Evolutionary conservation across 2,113 vertebrate species (phyloP), one percentile per base, ranked within the genome.

Genomic region (Calypte anna): DNA sequence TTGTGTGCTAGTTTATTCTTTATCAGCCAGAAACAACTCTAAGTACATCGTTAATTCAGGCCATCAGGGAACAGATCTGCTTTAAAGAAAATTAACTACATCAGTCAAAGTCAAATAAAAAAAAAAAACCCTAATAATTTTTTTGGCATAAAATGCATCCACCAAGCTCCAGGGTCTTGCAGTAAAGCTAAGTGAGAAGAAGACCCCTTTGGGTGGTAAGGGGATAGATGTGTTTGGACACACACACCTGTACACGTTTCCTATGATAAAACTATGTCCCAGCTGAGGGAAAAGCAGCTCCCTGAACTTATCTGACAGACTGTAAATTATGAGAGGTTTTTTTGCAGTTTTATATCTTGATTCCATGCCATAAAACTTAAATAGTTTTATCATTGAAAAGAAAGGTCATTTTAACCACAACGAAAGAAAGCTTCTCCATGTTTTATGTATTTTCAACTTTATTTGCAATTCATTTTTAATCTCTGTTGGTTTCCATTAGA

Each of bases 401-500:
- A 85, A 95, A 91, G 46, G 94, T 91, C 59, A 31, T 94, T 94
- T 80, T 87, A 73, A 91, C 31, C 25, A 91, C 73, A 38, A 63
- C 82, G 82, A 59, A 31, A 82, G 84, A 95, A 91, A 80, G 22
- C 38, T 93, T 73, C 58, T 69, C 55, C 23, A 72, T 92, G 93
- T 85, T 94, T 92, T 95, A 94, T 91, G 78, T 79, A 96, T 94
- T 94, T 92, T 85, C 78, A 88, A 73, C 51, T 82, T 91, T 92
- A 92, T 94, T 94, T 95, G 89, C 90, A 97, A 96, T 78, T 96
- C 91, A 23, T 89, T 97, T 68, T 80, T 55, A 94, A 89, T 85
- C 87, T 77, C 84, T 8, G 8, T 62, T 79, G 83, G 54, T 69
- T 94, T 82, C 82, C 87, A 91, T 90, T 91, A 80, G 91, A 92